phyloP scores from a whole-genome alignment of 1,140 invertebrate species.

The Helicoverpa zea region DNA sequence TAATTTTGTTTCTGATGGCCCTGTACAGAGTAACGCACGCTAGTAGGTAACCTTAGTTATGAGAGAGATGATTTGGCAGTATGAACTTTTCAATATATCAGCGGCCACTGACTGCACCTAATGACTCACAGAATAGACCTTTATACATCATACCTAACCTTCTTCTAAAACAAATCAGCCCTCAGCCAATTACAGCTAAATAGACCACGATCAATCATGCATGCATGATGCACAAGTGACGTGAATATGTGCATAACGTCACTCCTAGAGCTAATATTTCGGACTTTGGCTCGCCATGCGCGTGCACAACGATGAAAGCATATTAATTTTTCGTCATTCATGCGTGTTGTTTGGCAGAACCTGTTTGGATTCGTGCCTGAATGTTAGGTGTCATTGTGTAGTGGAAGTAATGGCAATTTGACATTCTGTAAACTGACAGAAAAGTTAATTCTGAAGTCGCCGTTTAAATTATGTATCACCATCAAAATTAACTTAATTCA shows the following conservation, averaged over 20 bases:
- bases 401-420: neutral
- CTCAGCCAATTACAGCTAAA: neutral
- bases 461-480: too few species aligned
- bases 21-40: too few species aligned
- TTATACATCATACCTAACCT: too few species aligned
- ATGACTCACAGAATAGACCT: too few species aligned
- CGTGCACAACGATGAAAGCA: constrained; percentile 35
- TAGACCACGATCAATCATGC: neutral
- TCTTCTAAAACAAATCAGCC: too few species aligned
- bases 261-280: neutral
- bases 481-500: too few species aligned
- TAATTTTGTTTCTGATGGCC: too few species aligned
- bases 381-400: neutral
- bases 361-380: constrained; percentile 24
- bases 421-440: constrained; percentile 6
- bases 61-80: too few species aligned
- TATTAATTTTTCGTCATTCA: constrained; percentile 43
- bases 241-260: neutral
- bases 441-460: too few species aligned
- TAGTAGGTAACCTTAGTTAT: too few species aligned
- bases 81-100: too few species aligned
- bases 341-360: constrained; percentile 32
- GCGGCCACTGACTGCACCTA: too few species aligned
- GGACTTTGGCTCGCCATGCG: constrained; percentile 29
- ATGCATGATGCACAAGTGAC: neutral